A percentile compares a stretch with the other conserved stretches of the same genome.
Evolutionary conservation across 2,113 vertebrate genomes (phyloP).

Genomic region (Sceloporus tristichus): DNA sequence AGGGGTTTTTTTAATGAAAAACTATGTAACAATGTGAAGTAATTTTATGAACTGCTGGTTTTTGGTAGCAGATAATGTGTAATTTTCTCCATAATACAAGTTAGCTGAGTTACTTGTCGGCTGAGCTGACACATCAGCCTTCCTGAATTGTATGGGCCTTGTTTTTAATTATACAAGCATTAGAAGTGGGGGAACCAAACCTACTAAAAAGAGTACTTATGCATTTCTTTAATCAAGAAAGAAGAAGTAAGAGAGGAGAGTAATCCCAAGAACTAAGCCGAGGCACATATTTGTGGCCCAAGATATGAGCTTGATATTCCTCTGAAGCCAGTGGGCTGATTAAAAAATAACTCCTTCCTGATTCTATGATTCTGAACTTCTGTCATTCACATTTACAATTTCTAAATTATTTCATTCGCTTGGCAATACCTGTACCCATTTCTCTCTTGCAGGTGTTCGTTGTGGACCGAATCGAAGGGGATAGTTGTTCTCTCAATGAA

Average conservation of each 20-base stretch:
- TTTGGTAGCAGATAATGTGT: neutral
- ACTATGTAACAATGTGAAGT: neutral
- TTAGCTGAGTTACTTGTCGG: neutral
- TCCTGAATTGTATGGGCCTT: neutral
- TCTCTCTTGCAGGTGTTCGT: conserved; percentile 90
- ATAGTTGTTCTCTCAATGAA: conserved; percentile 91
- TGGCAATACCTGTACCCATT: neutral
- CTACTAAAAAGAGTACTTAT: neutral
- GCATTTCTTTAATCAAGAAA: neutral
- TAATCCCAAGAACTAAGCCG: neutral
- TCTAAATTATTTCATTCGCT: neutral
- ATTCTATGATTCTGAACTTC: too few species aligned
- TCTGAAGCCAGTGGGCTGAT: neutral
- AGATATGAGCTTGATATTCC: neutral
- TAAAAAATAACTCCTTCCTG: neutral
- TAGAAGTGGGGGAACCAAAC: neutral
- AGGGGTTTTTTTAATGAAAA: neutral
- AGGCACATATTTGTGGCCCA: neutral
- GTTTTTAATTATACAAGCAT: neutral
- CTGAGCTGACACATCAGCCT: neutral
- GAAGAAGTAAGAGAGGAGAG: neutral
- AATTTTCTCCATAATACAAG: neutral
- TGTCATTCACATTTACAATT: neutral
- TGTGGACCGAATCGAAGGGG: conserved; percentile 88
- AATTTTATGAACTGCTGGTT: neutral